Base-by-base conservation (phyloP, 2,797 vertebrate genomes). In the Sebastes matsubarae region DNA sequence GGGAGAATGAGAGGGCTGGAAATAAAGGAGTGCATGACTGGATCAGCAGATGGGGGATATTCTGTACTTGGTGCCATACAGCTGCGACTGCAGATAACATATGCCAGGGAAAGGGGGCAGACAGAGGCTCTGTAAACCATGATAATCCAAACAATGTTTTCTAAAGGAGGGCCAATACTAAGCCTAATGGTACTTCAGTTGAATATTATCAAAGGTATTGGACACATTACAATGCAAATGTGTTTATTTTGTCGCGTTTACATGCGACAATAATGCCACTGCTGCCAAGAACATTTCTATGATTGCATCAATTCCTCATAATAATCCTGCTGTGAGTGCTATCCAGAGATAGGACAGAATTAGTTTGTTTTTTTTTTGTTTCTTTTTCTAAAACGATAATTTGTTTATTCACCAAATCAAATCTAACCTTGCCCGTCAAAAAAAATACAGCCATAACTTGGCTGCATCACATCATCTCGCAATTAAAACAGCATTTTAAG, bases 41-140 rank as follows among this genome's bases (percentile, higher is more conserved):
- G 91, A 92, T 90, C 86, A 83, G 91, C 88, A 88, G 88, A 89
- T 90, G 91, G 86, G 87, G 92, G 90, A 82, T 88, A 81, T 91
- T 90, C 75, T 87, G 82, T 77, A 75, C 71, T 89, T 77, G 85
- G 86, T 94, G 93, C 92, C 94, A 92, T 89, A 76, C 93, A 93
- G 93, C 94, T 94, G 94, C 70, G 77, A 64, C 87, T 85, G 78
- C 79, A 88, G 93, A 93, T 94, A 94, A 88, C 90, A 87, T 89
- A 89, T 93, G 91, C 90, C 91, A 89, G 86, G 73, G 82, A 93
- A 84, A 85, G 83, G 42, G 86, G 82, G 81, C 83, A 82, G 84
- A 69, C 75, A 83, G 83, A 82, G 82, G 88, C 84, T 92, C 84
- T 94, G 90, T 90, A 88, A 87, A 91, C 76, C 87, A 61, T 27